phyloP scores from a whole-genome alignment of 2,113 vertebrate genomes.

The Macrotis lagotis region DNA sequence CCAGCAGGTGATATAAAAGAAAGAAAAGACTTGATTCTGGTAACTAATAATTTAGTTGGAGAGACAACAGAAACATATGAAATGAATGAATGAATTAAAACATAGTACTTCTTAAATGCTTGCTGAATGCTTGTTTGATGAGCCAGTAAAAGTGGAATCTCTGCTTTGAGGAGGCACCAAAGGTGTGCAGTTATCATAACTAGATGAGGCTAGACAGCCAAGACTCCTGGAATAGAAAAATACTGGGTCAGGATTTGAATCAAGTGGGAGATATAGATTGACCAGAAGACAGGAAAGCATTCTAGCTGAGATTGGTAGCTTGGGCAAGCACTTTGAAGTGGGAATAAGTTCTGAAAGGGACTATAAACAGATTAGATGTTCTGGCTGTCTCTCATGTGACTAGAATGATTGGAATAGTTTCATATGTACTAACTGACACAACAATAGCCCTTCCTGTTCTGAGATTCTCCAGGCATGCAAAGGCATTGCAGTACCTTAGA shows the following conservation, averaged over 20 bases:
- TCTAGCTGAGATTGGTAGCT: not conserved
- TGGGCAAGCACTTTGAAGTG: not conserved
- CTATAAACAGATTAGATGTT: not conserved
- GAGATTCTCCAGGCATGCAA: not conserved
- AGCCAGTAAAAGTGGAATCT: not conserved
- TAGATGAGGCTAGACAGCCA: not conserved
- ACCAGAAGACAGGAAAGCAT: not conserved
- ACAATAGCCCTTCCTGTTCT: not conserved
- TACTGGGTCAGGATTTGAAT: not conserved
- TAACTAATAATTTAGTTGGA: conserved; percentile 19
- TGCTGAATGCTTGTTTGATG: not conserved
- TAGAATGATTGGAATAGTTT: not conserved
- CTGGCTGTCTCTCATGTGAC: not conserved
- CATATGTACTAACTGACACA: not conserved
- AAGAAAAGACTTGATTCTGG: not conserved
- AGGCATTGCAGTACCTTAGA: not conserved
- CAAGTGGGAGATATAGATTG: not conserved
- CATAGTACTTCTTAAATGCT: not conserved
- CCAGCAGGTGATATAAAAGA: not conserved
- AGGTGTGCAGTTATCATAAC: not conserved
- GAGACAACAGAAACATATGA: conserved; percentile 4
- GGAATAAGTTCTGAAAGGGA: not conserved
- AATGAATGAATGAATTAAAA: not conserved
- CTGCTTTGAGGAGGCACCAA: not conserved
- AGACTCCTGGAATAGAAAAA: not conserved